Evolutionary conservation across 1,140 invertebrate genomes (phyloP).

Genomic region (Gryllus bimaculatus): DNA sequence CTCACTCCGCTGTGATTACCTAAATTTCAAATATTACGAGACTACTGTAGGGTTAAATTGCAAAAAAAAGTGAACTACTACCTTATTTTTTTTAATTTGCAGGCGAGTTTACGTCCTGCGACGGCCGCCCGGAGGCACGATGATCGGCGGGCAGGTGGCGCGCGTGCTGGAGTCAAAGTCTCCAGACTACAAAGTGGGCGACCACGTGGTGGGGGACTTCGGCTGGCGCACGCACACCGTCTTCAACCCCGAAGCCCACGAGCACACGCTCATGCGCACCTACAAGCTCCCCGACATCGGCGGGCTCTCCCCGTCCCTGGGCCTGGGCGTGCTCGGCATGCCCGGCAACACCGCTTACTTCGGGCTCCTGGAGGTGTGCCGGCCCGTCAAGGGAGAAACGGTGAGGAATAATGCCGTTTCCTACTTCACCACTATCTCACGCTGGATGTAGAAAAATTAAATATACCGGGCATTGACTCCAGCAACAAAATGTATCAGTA

Average conservation of each 20-base stretch:
- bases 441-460: no score
- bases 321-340: constrained; percentile 36
- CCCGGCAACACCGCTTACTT: constrained; percentile 58
- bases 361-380: constrained; percentile 56
- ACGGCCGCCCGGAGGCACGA: not conserved
- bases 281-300: constrained; percentile 30
- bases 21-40: no score
- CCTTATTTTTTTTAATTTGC: no score
- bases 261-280: constrained; percentile 12
- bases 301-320: constrained; percentile 31
- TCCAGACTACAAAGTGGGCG: constrained; percentile 31
- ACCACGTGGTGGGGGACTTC: constrained; percentile 30
- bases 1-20: no score
- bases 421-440: no score
- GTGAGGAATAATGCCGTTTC: constrained; percentile 31
- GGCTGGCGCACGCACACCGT: constrained; percentile 29
- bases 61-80: no score
- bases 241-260: constrained; percentile 8
- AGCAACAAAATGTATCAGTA: no score
- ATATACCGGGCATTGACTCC: no score
- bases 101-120: not conserved
- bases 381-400: constrained; percentile 55
- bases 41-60: no score
- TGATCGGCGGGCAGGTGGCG: not conserved
- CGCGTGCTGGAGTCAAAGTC: constrained; percentile 31